These are phyloP conservation scores for Dolichopus griseipennis DNA, from an alignment of 2,888 invertebrate species.

Conservation along the genomic window DNA sequence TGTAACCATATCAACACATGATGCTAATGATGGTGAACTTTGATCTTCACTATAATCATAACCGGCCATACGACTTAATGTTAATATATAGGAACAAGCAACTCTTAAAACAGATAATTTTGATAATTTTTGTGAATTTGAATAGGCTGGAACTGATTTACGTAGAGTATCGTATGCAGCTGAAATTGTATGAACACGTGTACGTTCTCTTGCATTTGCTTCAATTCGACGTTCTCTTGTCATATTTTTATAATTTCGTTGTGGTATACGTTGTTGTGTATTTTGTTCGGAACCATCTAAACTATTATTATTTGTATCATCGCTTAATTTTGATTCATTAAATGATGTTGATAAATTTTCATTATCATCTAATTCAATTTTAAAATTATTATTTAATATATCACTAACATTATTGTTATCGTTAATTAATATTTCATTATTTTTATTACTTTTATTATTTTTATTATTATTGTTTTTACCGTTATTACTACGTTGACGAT, in stretches of 20 bases:
- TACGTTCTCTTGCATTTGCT: slow-evolving; percentile 87
- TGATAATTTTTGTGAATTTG: slow-evolving; percentile 86
- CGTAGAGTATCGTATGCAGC: slow-evolving; percentile 88
- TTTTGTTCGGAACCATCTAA: not conserved
- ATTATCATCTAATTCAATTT: slow-evolving; percentile 1
- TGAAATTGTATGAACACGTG: slow-evolving; percentile 89
- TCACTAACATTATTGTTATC: not conserved
- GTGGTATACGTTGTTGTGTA: slow-evolving; percentile 47
- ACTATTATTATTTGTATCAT: not conserved
- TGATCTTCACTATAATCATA: slow-evolving; percentile 56
- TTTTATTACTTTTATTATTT: not conserved
- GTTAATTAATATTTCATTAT: not conserved
- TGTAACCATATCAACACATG: slow-evolving; percentile 81
- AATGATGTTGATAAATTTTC: not conserved
- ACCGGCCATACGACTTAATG: slow-evolving; percentile 69
- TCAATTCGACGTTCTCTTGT: slow-evolving; percentile 85
- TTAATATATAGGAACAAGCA: slow-evolving; percentile 87
- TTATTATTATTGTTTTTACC: slow-evolving; percentile 3
- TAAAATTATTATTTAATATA: not conserved
- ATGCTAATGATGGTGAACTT: slow-evolving; percentile 54
- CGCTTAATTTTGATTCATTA: not conserved
- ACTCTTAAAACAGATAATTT: slow-evolving; percentile 87
- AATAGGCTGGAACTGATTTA: slow-evolving; percentile 77
- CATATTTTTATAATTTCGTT: slow-evolving; percentile 92
- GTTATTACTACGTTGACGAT: slow-evolving; percentile 11